Percentiles rank a stretch among this genome's conserved stretches.
Conservation (phyloP, 1,140 invertebrate species). For the Muscidifurax raptorellus region DNA sequence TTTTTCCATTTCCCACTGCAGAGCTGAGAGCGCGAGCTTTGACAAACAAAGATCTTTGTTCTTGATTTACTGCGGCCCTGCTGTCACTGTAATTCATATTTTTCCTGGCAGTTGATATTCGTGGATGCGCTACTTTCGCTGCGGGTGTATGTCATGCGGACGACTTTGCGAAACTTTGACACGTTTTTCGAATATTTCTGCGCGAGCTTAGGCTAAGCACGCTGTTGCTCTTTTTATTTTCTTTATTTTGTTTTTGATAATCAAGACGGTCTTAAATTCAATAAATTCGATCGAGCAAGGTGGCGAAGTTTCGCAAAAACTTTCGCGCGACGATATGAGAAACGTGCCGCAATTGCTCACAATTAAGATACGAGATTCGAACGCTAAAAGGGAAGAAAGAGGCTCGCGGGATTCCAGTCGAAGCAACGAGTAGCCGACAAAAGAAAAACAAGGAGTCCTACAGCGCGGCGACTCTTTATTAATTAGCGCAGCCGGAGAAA, state of each 20-base stretch:
- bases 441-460: neutral
- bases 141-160: too few species aligned
- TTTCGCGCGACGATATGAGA: too few species aligned
- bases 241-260: too few species aligned
- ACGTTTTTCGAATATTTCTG: too few species aligned
- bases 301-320: neutral
- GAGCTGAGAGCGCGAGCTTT: neutral
- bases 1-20: neutral
- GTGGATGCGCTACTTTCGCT: neutral
- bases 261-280: too few species aligned
- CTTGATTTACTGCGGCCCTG: constrained; percentile 11
- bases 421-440: neutral
- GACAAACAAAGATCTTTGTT: constrained; percentile 22
- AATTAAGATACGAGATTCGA: neutral
- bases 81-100: constrained; percentile 1
- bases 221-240: too few species aligned
- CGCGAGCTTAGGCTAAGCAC: too few species aligned
- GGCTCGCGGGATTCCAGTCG: neutral
- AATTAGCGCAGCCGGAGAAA: constrained; percentile 3
- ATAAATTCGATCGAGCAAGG: neutral
- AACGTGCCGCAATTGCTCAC: neutral
- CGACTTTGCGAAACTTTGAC: too few species aligned
- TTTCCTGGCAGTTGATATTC: neutral
- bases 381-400: neutral
- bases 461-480: neutral